Percentiles rank a stretch among this genome's conserved stretches.
phyloP scores from a whole-genome alignment of 2,113 vertebrate species.

The Odocoileus hemionus region DNA sequence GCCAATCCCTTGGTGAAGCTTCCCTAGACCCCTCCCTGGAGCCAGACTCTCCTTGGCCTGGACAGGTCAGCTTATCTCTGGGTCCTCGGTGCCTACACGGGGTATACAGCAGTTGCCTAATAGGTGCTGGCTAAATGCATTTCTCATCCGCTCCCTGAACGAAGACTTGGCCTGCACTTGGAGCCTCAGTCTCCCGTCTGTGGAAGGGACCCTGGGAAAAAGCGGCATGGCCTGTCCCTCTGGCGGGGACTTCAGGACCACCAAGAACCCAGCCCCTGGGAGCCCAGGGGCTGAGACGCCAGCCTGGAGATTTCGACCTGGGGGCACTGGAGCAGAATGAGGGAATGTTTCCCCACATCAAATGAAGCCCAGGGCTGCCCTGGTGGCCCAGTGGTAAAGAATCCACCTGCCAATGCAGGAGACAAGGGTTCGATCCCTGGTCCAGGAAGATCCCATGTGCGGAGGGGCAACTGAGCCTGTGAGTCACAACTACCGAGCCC shows the following conservation, averaged over 20 bases:
- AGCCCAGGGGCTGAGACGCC: neutral
- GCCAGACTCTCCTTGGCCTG: neutral
- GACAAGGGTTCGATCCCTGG: neutral
- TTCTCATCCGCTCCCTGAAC: neutral
- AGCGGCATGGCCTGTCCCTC: neutral
- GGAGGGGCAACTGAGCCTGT: neutral
- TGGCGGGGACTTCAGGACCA: neutral
- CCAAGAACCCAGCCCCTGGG: fast-evolving
- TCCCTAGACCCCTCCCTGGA: neutral
- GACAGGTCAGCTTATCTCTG: no score
- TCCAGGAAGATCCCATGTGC: neutral
- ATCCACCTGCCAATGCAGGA: neutral
- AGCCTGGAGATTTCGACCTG: neutral
- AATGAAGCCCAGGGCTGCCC: neutral
- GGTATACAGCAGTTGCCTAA: neutral
- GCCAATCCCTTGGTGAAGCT: neutral
- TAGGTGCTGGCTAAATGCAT: neutral
- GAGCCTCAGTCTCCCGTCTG: neutral
- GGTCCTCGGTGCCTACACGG: neutral
- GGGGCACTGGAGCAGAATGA: neutral
- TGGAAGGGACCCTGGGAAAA: neutral
- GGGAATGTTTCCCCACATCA: no score
- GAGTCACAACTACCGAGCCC: neutral
- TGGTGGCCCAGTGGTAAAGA: neutral
- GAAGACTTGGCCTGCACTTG: neutral